Base-by-base conservation (phyloP, 2,888 invertebrate genomes). In the Neoscelio sp. region DNA sequence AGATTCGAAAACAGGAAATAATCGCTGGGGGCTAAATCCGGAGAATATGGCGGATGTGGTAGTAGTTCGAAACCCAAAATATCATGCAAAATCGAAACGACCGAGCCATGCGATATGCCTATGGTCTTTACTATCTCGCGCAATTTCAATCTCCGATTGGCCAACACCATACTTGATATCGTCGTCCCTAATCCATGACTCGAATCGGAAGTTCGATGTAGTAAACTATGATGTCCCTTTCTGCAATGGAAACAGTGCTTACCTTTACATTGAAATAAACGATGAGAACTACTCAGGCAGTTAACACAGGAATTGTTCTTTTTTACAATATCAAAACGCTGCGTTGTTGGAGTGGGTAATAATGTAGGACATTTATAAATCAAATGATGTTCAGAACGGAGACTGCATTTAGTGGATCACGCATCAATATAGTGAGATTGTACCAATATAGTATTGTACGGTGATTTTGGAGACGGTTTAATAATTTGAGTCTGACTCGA, bases 251-350 rank as follows among this genome's bases (percentile, higher is more conserved):
- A 2, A n/a, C 38, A 8, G 2, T n/a, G 38, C 12, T 38, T 5
- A 38, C 38, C 13, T 2, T 2, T 12, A 12, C 13, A 38, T 8
- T 38, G 13, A 2, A 5, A 13, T 1, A 5, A 13, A 5, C 38
- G 38, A 38, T 38, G 38, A 38, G 2, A 6, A 2, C 13, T 13
- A n/a, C 13, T 38, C n/a, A 44, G 10, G 5, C 23, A 44, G 23
- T 44, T 44, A 5, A 23, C n/a, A 44, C 44, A 44, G 20, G 23
- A 23, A 17, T 23, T 20, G 4, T n/a, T 20, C 10, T 44, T 2
- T 20, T 44, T 44, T 4, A 44, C 23, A 18, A 44, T n/a, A 23
- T 44, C 10, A 23, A 44, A 44, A n/a, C 44, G n/a, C 2, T 44
- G 23, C 10, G 12, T 4, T 1, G 2, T 23, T 3, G 44, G 8